These are phyloP conservation scores for Daubentonia madagascariensis DNA, from an alignment of 2,113 vertebrate genomes.

Conservation along the genomic window DNA sequence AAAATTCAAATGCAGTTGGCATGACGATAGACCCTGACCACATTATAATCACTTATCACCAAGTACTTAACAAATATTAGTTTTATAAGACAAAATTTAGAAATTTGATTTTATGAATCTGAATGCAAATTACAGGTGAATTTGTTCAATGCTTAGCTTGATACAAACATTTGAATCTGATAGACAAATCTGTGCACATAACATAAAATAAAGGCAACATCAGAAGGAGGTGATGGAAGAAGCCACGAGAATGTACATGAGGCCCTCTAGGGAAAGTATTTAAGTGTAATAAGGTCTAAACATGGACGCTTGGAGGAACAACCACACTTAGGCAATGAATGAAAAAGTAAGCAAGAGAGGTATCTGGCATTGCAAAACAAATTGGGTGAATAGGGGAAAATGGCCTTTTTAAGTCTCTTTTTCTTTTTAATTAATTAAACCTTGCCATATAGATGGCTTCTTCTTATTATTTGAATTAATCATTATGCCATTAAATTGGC, in stretches of 20 bases:
- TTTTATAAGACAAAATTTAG: neutral
- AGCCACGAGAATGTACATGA: neutral
- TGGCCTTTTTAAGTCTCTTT: neutral
- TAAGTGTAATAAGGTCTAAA: neutral
- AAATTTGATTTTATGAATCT: neutral
- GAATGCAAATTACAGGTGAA: neutral
- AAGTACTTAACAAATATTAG: neutral
- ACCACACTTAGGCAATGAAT: neutral
- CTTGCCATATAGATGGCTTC: neutral
- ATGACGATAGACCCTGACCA: neutral
- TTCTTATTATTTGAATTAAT: neutral
- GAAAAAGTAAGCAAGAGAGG: neutral
- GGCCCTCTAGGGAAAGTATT: neutral
- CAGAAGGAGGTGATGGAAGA: neutral
- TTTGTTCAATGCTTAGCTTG: neutral
- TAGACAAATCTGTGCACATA: neutral
- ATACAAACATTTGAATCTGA: neutral
- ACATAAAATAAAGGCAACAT: neutral
- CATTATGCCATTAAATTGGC: neutral
- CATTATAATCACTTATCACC: neutral
- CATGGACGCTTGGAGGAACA: neutral
- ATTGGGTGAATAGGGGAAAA: neutral
- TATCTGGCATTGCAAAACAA: neutral
- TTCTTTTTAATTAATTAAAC: neutral
- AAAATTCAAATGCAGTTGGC: neutral